Base-by-base conservation (phyloP, 1,140 invertebrate species). In the Dendroctonus ponderosae region DNA sequence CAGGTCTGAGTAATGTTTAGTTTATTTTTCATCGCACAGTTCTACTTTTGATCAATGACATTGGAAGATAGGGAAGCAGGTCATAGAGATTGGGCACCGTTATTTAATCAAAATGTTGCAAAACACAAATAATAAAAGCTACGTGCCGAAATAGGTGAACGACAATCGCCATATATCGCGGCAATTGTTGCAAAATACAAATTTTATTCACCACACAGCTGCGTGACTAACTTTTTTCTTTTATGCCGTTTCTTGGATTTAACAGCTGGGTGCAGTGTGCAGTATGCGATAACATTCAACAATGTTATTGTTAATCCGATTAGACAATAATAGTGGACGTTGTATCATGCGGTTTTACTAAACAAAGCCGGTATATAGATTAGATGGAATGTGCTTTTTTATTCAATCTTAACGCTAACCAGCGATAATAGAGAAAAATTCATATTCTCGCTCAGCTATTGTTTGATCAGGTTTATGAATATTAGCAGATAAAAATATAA, bases 201-300 rank as follows among this genome's bases (percentile, higher is more conserved):
- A 56, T 56, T 40, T n/a, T 8, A 26, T 52, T 8, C n/a, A 26
- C 39, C 26, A 56, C 39, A 56, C 53, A 56, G 53, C 53, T 56
- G 53, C 53, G 39, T 56, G 53, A 56, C 53, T 56, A 41, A 56
- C 41, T 56, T 56, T 56, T 56, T 56, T 46, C 12, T n/a, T 51
- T 11, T 11, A 15, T 56, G 53, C 39, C 39, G n/a, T 56, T 39
- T 56, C 37, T 56, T 7, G 53, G 39, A 41, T 56, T 56, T 56
- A 38, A 40, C 53, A 40, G 38, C 43, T 59, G 57, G 57, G 59
- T 41, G 49, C 49, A 62, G 49, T 51, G n/a, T 62, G 46, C 59
- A 40, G 14, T 62, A 26, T 40, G 39, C 59, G 59, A 62, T 62
- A 50, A 50, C 59, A 14, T 40, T 50, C 12, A 62, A 62, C 38